A percentile compares a stretch with the other conserved stretches of the same genome.
Conservation (phyloP, 37 sponge, comb jelly and placozoan genomes). For the Corticium candelabrum region DNA sequence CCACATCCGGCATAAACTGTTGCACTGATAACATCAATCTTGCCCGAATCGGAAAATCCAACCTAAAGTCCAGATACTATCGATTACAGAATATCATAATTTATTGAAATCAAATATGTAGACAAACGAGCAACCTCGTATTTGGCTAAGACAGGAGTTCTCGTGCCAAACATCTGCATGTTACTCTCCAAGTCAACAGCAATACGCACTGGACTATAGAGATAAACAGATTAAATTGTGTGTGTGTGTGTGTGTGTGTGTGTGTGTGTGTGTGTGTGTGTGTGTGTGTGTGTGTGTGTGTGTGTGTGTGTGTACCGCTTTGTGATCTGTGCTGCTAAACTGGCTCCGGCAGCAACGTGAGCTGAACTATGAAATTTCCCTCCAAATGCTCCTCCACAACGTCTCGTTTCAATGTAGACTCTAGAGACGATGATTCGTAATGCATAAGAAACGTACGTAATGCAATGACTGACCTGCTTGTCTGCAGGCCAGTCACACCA, state of each 20-base stretch:
- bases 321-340: not conserved
- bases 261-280: conserved; percentile 20
- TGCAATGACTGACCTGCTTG: not conserved
- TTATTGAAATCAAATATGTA: no score
- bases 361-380: not conserved
- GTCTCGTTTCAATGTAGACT: not conserved
- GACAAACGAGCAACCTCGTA: not conserved
- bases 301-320: not conserved
- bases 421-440: not conserved
- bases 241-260: conserved; percentile 6
- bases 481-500: not conserved
- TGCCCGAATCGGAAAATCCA: no score
- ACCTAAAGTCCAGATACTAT: no score
- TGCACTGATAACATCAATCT: no score
- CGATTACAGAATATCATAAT: no score
- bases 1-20: no score
- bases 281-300: no score
- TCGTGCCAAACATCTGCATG: not conserved
- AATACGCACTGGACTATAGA: not conserved
- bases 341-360: not conserved
- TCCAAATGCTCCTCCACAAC: not conserved
- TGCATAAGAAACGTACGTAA: not conserved
- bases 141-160: not conserved
- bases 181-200: not conserved
- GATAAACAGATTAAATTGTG: not conserved